These are phyloP conservation scores for Leguminivora glycinivorella DNA, from an alignment of 1,140 invertebrate genomes.

Conservation along the genomic window DNA sequence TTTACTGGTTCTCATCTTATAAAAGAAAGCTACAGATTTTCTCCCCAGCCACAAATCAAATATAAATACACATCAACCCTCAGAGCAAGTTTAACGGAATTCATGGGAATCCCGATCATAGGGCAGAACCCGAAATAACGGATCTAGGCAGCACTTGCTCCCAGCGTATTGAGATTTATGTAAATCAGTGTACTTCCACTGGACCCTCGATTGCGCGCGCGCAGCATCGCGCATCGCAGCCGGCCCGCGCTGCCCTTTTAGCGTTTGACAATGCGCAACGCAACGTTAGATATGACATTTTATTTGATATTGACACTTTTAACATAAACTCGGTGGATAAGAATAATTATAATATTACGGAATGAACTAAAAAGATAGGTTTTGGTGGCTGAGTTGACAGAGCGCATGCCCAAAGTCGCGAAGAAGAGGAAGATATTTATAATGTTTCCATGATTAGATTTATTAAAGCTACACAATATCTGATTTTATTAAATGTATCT, in stretches of 20 bases:
- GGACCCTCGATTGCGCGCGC: neutral
- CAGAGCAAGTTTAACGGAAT: neutral
- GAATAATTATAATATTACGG: too few relatives aligned
- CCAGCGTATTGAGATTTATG: conserved; percentile 9
- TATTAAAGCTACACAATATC: too few relatives aligned
- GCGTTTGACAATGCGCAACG: too few relatives aligned
- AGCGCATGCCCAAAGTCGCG: too few relatives aligned
- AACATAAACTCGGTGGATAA: too few relatives aligned
- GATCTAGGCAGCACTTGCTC: conserved; percentile 6
- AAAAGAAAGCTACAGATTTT: neutral
- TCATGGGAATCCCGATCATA: conserved; percentile 21
- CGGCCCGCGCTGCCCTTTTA: neutral
- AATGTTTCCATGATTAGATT: too few relatives aligned
- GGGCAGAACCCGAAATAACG: neutral
- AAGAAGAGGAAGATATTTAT: too few relatives aligned
- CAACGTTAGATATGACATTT: too few relatives aligned
- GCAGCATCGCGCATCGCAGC: conserved; percentile 1
- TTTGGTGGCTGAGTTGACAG: too few relatives aligned
- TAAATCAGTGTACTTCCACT: conserved; percentile 19
- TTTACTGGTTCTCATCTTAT: neutral
- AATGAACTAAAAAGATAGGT: too few relatives aligned
- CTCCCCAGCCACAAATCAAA: neutral
- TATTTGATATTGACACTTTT: too few relatives aligned
- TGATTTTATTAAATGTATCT: too few relatives aligned
- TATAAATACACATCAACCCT: neutral